phyloP scores from a whole-genome alignment of 2,113 vertebrate species.

The Tragelaphus buxtoni region DNA sequence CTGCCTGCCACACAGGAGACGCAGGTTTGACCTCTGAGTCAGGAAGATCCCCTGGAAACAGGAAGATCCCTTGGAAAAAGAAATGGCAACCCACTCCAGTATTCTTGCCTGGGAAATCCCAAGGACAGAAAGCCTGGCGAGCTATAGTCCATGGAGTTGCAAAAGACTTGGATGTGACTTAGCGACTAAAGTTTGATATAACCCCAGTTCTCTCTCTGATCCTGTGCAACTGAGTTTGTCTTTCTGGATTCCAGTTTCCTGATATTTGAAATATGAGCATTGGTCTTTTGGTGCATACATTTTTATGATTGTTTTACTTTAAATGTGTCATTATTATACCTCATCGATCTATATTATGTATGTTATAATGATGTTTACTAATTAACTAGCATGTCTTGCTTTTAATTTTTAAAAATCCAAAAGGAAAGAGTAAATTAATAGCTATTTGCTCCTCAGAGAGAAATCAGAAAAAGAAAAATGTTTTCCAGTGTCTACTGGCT shows the following conservation, averaged over 20 bases:
- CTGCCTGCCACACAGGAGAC: not conserved
- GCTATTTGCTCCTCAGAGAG: not conserved
- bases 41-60: not conserved
- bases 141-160: not conserved
- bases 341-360: not conserved
- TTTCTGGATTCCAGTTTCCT: not conserved
- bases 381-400: not conserved
- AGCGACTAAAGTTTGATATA: not conserved
- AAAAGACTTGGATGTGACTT: not conserved
- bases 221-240: not conserved
- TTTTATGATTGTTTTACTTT: not conserved
- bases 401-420: slow-evolving; percentile 6
- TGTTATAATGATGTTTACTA: not conserved
- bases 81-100: not conserved
- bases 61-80: not conserved
- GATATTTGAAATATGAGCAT: not conserved
- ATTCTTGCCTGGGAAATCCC: not conserved
- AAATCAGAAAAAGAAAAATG: slow-evolving; percentile 18
- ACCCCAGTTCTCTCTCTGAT: not conserved
- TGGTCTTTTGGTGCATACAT: not conserved
- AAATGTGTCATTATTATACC: not conserved
- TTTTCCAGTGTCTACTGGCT: not conserved
- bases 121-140: not conserved
- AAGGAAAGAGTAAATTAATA: slow-evolving; percentile 23
- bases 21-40: not conserved